Evolutionary conservation across 2,113 vertebrate species (phyloP), one percentile per base, ranked within the genome.

Genomic region (Eurystomus gularis): DNA sequence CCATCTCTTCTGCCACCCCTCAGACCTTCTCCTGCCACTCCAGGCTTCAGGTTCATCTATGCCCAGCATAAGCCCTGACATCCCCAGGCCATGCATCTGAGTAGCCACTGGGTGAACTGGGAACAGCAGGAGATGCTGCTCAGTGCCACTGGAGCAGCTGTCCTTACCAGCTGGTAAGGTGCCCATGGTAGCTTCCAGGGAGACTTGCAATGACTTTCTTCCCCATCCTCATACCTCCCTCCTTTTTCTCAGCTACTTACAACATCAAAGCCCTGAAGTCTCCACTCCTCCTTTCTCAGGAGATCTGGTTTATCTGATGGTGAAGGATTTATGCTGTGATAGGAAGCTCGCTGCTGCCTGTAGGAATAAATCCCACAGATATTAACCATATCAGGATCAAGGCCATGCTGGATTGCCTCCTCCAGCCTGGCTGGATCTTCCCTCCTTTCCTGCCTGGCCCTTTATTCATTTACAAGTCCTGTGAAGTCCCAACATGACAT

Each of bases 1-100:
- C 35, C 37, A 48, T 35, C 55, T 81, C 44, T 73, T 48, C 64
- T 65, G n/a, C 28, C 46, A 61, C 7, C 13, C 6, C 62, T 83
- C 48, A 60, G 23, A 69, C 25, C 39, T 58, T 39, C 61, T 58
- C 3, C 44, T 55, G 61, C 17, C 26, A 2, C 78, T 35, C 40
- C 42, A 42, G 82, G 11, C 46, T 75, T 82, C 2, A 1, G 39
- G 14, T 12, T 9, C 16, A 17, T 23, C 46, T 57, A 29, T 33
- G 11, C 20, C 26, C 70, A 44, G 55, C 33, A 90, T 51, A n/a
- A 2, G 44, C 3, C 20, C 24, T 2, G 9, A 31, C 60, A 29
- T 4, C 15, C 23, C 44, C 16, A 23, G 54, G 48, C 42, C 1
- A 0, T 10, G 7, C 26, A 9, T 29, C 48, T 0, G 0, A 49